A percentile compares a stretch with the other conserved stretches of the same genome.
Evolutionary conservation across 2,113 vertebrate species (phyloP).

Genomic region (Gobius niger): DNA sequence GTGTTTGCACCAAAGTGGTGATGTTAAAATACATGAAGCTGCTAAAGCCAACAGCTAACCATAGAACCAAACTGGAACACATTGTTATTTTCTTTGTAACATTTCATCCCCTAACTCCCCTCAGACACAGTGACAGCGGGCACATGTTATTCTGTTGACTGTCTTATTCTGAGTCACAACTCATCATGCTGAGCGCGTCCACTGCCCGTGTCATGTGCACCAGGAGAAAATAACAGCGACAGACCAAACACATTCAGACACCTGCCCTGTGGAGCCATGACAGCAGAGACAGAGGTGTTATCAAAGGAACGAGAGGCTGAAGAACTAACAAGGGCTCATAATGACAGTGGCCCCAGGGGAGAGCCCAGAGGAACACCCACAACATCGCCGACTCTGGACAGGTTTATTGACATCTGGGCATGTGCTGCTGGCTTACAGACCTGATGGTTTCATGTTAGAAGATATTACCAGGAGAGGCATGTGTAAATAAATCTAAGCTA

Average conservation of each 20-base stretch:
- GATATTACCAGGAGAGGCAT: too few relatives aligned
- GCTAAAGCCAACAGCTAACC: too few relatives aligned
- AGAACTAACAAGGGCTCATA: background rate
- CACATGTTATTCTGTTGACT: background rate
- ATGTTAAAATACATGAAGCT: too few relatives aligned
- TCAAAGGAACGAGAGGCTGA: background rate
- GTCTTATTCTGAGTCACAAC: background rate
- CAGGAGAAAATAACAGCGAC: background rate
- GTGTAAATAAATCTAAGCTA: too few relatives aligned
- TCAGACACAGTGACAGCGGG: background rate
- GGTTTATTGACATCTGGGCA: background rate
- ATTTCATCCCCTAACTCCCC: background rate
- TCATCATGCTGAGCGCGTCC: background rate
- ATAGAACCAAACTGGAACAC: background rate
- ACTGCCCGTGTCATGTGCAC: background rate
- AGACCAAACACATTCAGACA: background rate
- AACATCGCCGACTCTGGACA: background rate
- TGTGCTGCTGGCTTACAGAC: too few relatives aligned
- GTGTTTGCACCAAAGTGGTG: too few relatives aligned
- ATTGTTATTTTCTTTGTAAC: background rate
- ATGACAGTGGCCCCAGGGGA: background rate
- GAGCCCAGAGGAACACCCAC: constrained; percentile 6
- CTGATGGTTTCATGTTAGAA: background rate
- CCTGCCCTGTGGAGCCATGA: background rate
- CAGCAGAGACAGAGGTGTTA: constrained; percentile 1